Conservation (phyloP, 2,888 invertebrate species). For the Microctonus hyperodae region DNA sequence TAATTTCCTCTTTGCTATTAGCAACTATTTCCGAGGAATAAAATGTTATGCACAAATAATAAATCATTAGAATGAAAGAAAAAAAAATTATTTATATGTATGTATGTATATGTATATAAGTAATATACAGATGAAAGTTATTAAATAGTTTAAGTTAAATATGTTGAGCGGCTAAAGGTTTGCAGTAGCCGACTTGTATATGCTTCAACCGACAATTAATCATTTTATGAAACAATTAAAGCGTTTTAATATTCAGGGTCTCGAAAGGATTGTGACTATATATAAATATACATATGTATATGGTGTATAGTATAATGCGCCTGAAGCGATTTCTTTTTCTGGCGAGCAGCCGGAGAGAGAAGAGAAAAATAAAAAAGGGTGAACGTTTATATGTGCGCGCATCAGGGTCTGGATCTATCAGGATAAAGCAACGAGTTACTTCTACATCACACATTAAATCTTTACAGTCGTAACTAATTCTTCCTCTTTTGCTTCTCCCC, state of each 20-base stretch:
- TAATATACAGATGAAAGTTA: slow-evolving; percentile 7
- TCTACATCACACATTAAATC: background rate
- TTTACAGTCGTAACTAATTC: slow-evolving; percentile 13
- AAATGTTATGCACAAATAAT: too few relatives aligned
- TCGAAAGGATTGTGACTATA: slow-evolving; percentile 5
- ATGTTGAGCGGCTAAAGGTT: slow-evolving; percentile 3
- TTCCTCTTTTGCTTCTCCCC: background rate
- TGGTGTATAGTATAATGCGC: background rate
- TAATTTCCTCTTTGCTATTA: background rate
- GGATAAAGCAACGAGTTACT: slow-evolving; percentile 20
- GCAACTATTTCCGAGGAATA: background rate
- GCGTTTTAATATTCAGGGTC: slow-evolving; percentile 24
- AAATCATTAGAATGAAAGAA: too few relatives aligned
- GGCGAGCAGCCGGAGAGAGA: background rate
- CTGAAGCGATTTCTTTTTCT: slow-evolving; percentile 20
- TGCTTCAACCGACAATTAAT: slow-evolving; percentile 15
- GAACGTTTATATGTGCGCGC: background rate
- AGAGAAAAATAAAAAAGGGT: background rate
- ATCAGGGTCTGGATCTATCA: slow-evolving; percentile 10
- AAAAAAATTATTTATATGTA: too few relatives aligned
- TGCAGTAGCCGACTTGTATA: background rate
- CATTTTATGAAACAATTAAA: slow-evolving; percentile 29
- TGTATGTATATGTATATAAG: too few relatives aligned
- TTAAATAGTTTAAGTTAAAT: background rate
- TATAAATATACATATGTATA: background rate